Evolutionary conservation across 2,888 invertebrate genomes (phyloP).

Genomic region (Frankliniella intonsa): DNA sequence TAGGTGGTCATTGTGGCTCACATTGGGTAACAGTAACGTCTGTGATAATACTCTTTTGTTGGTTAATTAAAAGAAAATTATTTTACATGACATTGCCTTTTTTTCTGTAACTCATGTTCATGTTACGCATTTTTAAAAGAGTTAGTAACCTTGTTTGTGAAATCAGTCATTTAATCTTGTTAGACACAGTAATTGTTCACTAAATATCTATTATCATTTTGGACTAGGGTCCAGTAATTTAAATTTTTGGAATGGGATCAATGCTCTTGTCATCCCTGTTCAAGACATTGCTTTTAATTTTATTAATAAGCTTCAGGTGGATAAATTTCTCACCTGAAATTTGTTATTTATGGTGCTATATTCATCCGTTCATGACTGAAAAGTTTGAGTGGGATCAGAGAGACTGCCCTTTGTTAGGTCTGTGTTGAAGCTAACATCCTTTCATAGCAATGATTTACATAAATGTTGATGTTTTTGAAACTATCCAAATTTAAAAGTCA

Average conservation of each 20-base stretch:
- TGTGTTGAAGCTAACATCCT: too few relatives aligned
- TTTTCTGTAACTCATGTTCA: background rate
- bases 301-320: background rate
- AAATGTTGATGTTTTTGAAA: too few relatives aligned
- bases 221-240: background rate
- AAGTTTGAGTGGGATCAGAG: background rate
- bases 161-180: background rate
- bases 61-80: background rate
- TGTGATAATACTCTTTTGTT: conserved; percentile 18
- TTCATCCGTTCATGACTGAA: background rate
- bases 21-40: conserved; percentile 13
- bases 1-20: background rate
- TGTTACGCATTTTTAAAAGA: background rate
- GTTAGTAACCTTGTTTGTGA: background rate
- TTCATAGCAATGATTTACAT: too few relatives aligned
- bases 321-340: background rate
- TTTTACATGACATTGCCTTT: background rate
- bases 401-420: background rate
- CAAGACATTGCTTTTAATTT: background rate
- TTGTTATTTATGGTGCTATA: background rate
- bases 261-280: background rate
- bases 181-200: background rate
- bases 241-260: background rate
- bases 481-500: too few relatives aligned
- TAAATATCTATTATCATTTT: background rate